phyloP scores from a whole-genome alignment of 2,797 vertebrate species.

The Lophura swinhoii region DNA sequence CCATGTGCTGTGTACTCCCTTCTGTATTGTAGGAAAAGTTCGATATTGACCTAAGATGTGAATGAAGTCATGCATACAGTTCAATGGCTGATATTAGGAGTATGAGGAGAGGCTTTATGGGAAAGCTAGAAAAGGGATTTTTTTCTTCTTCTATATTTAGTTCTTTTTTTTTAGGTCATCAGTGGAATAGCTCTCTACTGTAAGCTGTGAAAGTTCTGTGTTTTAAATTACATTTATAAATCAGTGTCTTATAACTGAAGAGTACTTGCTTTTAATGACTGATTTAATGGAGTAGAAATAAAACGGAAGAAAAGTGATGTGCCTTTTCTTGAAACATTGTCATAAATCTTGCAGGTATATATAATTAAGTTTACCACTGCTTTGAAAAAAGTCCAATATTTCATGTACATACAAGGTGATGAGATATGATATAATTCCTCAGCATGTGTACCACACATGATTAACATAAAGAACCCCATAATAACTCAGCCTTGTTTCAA shows the following conservation, averaged over 20 bases:
- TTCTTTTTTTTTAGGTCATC: not conserved
- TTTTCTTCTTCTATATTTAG: not conserved
- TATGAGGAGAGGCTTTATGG: not conserved
- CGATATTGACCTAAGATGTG: not conserved
- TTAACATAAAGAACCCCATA: conserved; percentile 23
- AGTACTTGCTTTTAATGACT: not conserved
- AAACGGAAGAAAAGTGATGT: not conserved
- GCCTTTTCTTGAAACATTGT: conserved; percentile 31
- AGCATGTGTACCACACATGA: conserved; percentile 69
- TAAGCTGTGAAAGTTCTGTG: not conserved
- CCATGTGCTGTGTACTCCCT: not conserved
- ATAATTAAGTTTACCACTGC: conserved; percentile 51
- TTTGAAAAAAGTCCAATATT: conserved; percentile 63
- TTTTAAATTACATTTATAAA: not conserved
- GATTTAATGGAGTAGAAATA: not conserved
- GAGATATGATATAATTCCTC: conserved; percentile 68
- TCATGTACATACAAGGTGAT: conserved; percentile 66
- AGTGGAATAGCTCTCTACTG: not conserved
- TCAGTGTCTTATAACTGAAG: not conserved
- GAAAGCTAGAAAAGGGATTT: not conserved
- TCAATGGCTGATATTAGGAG: not conserved
- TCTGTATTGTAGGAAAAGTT: not conserved
- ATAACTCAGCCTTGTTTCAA: conserved; percentile 32
- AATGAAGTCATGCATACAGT: not conserved
- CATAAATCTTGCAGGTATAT: conserved; percentile 43